Evolutionary conservation across 2,113 vertebrate genomes (phyloP).

Genomic region (Melanerpes aurifrons): DNA sequence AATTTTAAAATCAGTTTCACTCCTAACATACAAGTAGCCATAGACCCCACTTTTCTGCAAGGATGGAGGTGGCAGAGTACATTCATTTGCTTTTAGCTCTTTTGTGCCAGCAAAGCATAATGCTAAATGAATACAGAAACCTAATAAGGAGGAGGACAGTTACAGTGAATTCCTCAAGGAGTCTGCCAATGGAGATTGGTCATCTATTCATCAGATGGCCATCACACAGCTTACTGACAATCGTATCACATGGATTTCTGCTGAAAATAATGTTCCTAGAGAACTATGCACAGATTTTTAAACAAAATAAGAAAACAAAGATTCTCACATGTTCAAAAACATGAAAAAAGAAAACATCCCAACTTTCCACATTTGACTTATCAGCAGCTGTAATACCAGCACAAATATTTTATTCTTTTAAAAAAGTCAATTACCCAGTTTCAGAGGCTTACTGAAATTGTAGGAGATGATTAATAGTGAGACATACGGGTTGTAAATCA

Average conservation of each 20-base stretch:
- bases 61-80: neutral
- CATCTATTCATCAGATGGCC: neutral
- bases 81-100: neutral
- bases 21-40: neutral
- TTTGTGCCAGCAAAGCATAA: neutral
- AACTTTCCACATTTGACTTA: neutral
- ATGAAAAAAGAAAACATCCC: neutral
- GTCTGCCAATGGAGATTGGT: neutral
- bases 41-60: neutral
- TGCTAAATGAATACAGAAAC: neutral
- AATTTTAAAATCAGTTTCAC: neutral
- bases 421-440: neutral
- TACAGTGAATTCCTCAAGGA: neutral
- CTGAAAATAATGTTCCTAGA: neutral
- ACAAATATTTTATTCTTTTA: neutral
- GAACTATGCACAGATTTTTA: neutral
- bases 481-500: neutral
- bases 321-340: neutral
- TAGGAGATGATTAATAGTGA: neutral
- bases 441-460: neutral
- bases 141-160: neutral
- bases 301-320: neutral
- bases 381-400: neutral
- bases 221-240: neutral
- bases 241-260: neutral